Percentiles rank a stretch among this genome's conserved stretches.
Conservation (phyloP, 2,888 invertebrate species). For the Diaprepes abbreviatus region DNA sequence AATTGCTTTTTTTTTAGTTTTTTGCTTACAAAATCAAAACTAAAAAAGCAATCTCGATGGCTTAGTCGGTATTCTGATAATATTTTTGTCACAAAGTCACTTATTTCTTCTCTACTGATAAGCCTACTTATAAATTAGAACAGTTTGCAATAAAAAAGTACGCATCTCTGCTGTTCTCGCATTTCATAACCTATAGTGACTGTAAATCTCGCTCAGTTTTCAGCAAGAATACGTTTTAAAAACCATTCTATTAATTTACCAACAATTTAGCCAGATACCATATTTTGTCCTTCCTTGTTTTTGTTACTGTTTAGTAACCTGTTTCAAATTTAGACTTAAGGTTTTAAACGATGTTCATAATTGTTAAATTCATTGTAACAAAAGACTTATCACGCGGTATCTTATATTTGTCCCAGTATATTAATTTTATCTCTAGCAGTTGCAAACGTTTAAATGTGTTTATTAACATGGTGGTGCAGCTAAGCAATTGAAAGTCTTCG, state of each 20-base stretch:
- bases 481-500: background rate
- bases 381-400: constrained; percentile 7
- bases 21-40: too few relatives aligned
- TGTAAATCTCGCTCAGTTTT: background rate
- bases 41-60: too few relatives aligned
- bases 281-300: constrained; percentile 41
- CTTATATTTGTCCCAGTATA: background rate
- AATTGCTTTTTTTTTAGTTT: too few relatives aligned
- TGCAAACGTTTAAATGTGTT: background rate
- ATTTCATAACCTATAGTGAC: background rate
- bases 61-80: too few relatives aligned
- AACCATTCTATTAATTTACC: background rate
- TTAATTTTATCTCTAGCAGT: background rate
- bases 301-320: constrained; percentile 55
- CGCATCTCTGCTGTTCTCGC: background rate
- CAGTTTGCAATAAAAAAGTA: too few relatives aligned
- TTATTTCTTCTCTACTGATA: too few relatives aligned
- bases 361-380: background rate
- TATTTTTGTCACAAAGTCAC: too few relatives aligned
- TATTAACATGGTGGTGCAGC: background rate
- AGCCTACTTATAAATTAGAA: too few relatives aligned
- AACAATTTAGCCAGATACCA: constrained; percentile 36
- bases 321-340: constrained; percentile 56
- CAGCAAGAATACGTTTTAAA: background rate
- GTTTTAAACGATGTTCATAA: constrained; percentile 9